These are phyloP conservation scores for Pteronotus mesoamericanus DNA, from an alignment of 2,797 vertebrate genomes.

Conservation along the genomic window DNA sequence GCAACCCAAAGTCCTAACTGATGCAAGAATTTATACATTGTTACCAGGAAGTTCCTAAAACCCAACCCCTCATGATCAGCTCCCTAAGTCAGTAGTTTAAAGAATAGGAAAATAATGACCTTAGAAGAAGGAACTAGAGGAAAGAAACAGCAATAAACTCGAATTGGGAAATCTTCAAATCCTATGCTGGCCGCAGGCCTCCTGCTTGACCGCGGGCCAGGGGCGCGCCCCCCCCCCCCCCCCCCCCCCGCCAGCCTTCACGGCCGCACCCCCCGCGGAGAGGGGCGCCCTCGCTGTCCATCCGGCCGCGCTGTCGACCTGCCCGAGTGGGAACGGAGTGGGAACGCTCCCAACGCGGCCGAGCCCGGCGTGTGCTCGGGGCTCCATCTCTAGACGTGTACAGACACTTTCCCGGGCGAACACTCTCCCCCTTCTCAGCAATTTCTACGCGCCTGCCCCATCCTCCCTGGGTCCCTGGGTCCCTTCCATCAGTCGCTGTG, in stretches of 20 bases:
- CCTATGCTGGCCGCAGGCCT: neutral
- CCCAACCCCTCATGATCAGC: neutral
- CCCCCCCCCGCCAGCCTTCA: too few species aligned
- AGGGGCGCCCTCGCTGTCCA: neutral
- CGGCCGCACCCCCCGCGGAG: too few species aligned
- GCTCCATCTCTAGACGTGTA: neutral
- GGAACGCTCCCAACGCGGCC: too few species aligned
- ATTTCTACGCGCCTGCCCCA: neutral
- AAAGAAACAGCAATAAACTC: neutral
- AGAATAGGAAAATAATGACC: neutral
- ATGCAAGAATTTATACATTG: slow-evolving; percentile 9
- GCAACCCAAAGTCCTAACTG: neutral
- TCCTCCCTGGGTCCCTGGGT: neutral
- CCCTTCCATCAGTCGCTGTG: neutral
- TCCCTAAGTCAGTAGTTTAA: neutral
- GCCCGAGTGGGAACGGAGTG: neutral
- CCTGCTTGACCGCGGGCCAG: neutral
- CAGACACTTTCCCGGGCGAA: neutral
- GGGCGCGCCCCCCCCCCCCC: too few species aligned
- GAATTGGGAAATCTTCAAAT: neutral
- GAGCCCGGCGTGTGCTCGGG: neutral
- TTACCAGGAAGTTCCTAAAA: slow-evolving; percentile 56
- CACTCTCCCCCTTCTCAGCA: neutral
- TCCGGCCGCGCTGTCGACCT: neutral
- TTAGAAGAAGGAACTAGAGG: neutral